Conservation (phyloP, 2,888 invertebrate genomes). For the Escarpia spicata region DNA sequence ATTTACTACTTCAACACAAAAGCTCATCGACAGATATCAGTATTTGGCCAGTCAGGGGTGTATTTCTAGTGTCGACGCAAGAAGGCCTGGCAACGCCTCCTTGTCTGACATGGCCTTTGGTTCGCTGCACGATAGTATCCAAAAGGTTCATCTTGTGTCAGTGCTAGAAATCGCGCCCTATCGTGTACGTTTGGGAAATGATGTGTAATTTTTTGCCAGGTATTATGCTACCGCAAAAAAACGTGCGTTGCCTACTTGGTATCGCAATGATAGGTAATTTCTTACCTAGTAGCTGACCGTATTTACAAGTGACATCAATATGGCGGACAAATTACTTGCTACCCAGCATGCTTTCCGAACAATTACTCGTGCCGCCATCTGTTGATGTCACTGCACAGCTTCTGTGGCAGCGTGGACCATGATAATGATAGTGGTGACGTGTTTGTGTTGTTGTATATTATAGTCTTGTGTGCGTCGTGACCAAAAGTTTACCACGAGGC, state of each 20-base stretch:
- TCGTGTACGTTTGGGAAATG: background rate
- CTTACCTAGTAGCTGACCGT: slow-evolving; percentile 5
- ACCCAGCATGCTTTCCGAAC: slow-evolving; percentile 5
- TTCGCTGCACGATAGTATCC: background rate
- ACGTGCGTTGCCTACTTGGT: background rate
- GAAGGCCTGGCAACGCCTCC: background rate
- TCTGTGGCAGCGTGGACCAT: background rate
- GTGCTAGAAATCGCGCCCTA: background rate
- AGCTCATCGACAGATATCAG: background rate
- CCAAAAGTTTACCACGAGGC: no score
- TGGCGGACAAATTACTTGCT: slow-evolving; percentile 3
- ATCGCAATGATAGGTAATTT: background rate
- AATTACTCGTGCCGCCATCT: slow-evolving; percentile 13
- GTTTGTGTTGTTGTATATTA: background rate
- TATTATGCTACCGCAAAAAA: background rate
- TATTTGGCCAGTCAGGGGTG: background rate
- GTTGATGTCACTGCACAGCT: slow-evolving; percentile 3
- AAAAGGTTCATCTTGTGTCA: background rate
- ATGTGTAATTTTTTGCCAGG: background rate
- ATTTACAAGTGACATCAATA: slow-evolving; percentile 16
- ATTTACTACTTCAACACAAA: background rate
- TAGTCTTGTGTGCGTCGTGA: no score
- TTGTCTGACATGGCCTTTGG: slow-evolving; percentile 4
- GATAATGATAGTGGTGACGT: background rate
- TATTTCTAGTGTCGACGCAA: background rate